Conservation (phyloP, 53 echinoderm and acorn worm genomes). For the Stichopus horrens region DNA sequence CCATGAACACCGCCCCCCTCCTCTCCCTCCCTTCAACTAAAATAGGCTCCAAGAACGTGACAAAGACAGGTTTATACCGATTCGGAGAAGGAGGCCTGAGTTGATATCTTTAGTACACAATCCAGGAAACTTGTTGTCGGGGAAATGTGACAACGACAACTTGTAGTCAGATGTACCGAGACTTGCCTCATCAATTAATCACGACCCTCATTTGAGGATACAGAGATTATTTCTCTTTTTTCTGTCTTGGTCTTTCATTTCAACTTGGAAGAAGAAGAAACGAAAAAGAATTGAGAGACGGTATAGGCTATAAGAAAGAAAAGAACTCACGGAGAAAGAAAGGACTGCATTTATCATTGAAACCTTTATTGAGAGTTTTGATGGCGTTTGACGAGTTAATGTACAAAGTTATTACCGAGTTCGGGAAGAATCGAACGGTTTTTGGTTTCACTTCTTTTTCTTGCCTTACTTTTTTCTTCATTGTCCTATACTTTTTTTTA, state of each 20-base stretch:
- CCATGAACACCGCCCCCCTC: neutral
- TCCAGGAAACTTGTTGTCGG: neutral
- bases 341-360: neutral
- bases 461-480: too few relatives aligned
- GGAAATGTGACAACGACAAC: constrained; percentile 29
- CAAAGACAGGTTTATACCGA: neutral
- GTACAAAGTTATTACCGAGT: too few relatives aligned
- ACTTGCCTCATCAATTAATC: constrained; percentile 27
- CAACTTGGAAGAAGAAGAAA: neutral
- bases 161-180: neutral
- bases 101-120: constrained; percentile 2
- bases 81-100: constrained; percentile 1
- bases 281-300: too few relatives aligned
- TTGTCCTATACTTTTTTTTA: too few relatives aligned
- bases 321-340: neutral
- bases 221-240: constrained; percentile 10
- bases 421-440: too few relatives aligned
- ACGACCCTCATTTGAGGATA: neutral
- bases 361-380: too few relatives aligned
- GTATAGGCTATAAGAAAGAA: too few relatives aligned
- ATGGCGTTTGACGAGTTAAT: too few relatives aligned
- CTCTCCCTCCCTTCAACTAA: neutral
- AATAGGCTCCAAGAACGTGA: neutral
- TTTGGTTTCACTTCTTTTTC: too few relatives aligned
- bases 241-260: neutral